Evolutionary conservation across 1,140 invertebrate species (phyloP).

Genomic region (Andricus grossulariae): DNA sequence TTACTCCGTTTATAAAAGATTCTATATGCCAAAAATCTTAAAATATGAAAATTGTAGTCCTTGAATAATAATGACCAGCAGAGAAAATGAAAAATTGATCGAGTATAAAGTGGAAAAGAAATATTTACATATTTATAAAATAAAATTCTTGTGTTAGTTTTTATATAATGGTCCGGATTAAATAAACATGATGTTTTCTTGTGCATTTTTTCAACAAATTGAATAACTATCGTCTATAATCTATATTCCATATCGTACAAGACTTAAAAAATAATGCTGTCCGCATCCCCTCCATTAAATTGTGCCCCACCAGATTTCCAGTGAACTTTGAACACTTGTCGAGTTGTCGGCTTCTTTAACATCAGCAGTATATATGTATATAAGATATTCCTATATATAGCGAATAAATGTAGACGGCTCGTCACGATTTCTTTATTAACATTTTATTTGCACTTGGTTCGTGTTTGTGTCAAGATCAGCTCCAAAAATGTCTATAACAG

Average conservation of each 20-base stretch:
- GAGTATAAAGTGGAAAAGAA: too few relatives aligned
- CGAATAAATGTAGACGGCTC: background rate
- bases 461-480: constrained; percentile 3
- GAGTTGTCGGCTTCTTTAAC: background rate
- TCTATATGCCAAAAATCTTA: too few relatives aligned
- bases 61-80: too few relatives aligned
- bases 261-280: background rate
- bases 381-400: too few relatives aligned
- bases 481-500: constrained; percentile 42
- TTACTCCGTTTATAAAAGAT: too few relatives aligned
- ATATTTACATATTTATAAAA: too few relatives aligned
- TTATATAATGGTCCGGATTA: too few relatives aligned
- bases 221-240: background rate
- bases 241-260: background rate
- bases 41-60: too few relatives aligned
- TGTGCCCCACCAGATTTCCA: background rate
- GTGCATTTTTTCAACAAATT: background rate
- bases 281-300: background rate
- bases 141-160: too few relatives aligned
- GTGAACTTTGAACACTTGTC: constrained; percentile 33
- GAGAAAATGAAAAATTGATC: too few relatives aligned
- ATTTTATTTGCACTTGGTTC: constrained; percentile 16
- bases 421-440: constrained; percentile 7
- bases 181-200: too few relatives aligned
- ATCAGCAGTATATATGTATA: background rate